phyloP scores from a whole-genome alignment of 2,888 invertebrate genomes.

The Lasioglossum pauxillum region DNA sequence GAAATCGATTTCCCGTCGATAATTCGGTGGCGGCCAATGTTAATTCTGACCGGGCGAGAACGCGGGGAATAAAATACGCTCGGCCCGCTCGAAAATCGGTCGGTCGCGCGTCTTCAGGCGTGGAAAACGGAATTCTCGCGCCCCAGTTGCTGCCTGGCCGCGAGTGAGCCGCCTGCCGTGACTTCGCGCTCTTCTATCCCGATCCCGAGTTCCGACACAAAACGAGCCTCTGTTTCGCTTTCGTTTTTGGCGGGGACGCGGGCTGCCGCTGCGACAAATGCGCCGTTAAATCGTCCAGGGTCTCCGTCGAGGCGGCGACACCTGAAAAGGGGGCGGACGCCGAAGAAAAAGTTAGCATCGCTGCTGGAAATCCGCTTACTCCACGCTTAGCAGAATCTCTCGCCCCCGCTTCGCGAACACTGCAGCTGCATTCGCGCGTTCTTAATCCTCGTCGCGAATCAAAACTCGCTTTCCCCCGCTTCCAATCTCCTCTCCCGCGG shows the following conservation, averaged over 20 bases:
- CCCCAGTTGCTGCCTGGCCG: slow-evolving; percentile 40
- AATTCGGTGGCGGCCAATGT: slow-evolving; percentile 42
- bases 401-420: not conserved
- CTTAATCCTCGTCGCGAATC: slow-evolving; percentile 39
- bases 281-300: slow-evolving; percentile 21
- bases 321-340: not conserved
- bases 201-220: not conserved
- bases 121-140: slow-evolving; percentile 54
- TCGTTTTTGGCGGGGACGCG: not conserved
- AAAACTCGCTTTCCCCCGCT: slow-evolving; percentile 4
- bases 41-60: slow-evolving; percentile 43
- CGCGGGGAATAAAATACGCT: slow-evolving; percentile 51
- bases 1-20: slow-evolving; percentile 52
- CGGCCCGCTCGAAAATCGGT: slow-evolving; percentile 42
- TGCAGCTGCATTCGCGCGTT: slow-evolving; percentile 13
- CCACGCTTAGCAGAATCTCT: slow-evolving; percentile 7
- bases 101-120: slow-evolving; percentile 37
- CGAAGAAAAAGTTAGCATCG: not conserved
- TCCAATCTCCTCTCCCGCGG: not conserved
- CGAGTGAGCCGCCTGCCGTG: slow-evolving; percentile 3
- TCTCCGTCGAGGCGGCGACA: not conserved
- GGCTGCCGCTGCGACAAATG: not conserved
- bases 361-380: slow-evolving; percentile 37
- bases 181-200: slow-evolving; percentile 24
- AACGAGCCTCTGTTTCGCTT: slow-evolving; percentile 3